Evolutionary conservation across 2,888 invertebrate species (phyloP).

Genomic region (Caenorhabditis becei): DNA sequence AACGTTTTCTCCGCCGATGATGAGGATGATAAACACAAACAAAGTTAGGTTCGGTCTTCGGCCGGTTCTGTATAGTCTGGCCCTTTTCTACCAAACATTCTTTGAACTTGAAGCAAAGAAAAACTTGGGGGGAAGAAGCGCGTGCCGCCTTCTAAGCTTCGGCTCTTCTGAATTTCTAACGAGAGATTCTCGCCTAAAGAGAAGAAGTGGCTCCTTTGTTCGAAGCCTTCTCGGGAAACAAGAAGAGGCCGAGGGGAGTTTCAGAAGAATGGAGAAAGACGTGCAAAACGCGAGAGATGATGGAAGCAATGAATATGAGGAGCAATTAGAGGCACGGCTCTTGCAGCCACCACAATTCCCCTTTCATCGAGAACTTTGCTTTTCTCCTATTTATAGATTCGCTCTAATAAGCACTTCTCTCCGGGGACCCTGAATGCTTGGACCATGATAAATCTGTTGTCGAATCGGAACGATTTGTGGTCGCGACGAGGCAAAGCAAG

Average conservation of each 20-base stretch:
- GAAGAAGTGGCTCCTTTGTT: conserved; percentile 36
- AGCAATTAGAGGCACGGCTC: conserved; percentile 16
- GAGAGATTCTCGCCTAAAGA: conserved; percentile 41
- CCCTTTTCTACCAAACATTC: conserved; percentile 23
- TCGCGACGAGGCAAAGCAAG: conserved; percentile 3
- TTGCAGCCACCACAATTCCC: conserved; percentile 3
- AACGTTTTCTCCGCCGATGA: conserved; percentile 20
- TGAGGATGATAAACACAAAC: conserved; percentile 27
- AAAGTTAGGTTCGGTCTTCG: conserved; percentile 5
- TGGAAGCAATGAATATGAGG: conserved; percentile 31
- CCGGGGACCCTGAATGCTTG: conserved; percentile 32
- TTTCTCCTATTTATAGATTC: conserved; percentile 36
- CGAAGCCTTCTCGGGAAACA: conserved; percentile 28
- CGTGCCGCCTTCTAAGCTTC: conserved; percentile 45
- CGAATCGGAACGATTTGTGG: conserved; percentile 45
- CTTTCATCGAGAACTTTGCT: conserved; percentile 15
- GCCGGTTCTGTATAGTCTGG: conserved; percentile 44
- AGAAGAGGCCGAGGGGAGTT: neutral
- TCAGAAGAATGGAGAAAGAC: conserved; percentile 25
- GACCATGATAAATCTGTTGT: conserved; percentile 46
- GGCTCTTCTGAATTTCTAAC: conserved; percentile 54
- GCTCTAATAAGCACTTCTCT: conserved; percentile 35
- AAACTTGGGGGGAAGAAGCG: conserved; percentile 4
- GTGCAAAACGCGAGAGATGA: conserved; percentile 32
- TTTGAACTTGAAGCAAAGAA: conserved; percentile 52